Evolutionary conservation across 2,113 vertebrate genomes (phyloP).

Genomic region (Daphoenositta chrysoptera): DNA sequence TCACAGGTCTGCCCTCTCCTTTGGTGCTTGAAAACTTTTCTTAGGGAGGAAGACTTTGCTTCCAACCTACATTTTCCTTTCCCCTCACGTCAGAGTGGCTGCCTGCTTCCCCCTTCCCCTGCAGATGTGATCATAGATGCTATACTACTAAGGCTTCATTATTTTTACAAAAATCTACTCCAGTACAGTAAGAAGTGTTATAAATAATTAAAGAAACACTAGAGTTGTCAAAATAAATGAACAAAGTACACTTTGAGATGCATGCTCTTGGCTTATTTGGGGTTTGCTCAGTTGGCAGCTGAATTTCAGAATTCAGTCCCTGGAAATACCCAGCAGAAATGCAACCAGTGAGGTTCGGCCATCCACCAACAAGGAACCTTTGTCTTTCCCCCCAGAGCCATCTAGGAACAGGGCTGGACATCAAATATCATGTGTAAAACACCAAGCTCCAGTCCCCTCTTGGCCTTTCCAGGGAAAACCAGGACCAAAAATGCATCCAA

Average conservation of each 20-base stretch:
- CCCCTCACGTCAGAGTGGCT: background rate
- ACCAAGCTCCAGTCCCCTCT: background rate
- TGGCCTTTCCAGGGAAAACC: slow-evolving; percentile 17
- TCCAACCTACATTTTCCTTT: slow-evolving; percentile 33
- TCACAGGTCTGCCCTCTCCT: background rate
- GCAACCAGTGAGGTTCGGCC: background rate
- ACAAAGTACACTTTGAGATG: slow-evolving; percentile 55
- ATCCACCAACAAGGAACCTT: slow-evolving; percentile 7
- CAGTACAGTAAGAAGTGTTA: slow-evolving; percentile 44
- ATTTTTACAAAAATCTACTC: slow-evolving; percentile 66
- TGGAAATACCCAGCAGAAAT: slow-evolving; percentile 22
- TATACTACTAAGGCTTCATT: slow-evolving; percentile 52
- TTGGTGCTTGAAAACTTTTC: background rate
- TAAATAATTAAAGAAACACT: slow-evolving; percentile 66
- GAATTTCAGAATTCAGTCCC: background rate
- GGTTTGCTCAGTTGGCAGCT: slow-evolving; percentile 26
- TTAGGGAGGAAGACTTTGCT: background rate
- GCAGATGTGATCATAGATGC: slow-evolving; percentile 29
- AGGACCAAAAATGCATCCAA: background rate
- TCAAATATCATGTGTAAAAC: background rate
- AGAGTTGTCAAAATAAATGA: slow-evolving; percentile 66
- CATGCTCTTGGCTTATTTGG: slow-evolving; percentile 36
- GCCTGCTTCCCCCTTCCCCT: background rate
- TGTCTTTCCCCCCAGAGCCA: background rate
- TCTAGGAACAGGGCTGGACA: slow-evolving; percentile 15